Percentiles rank a stretch among this genome's conserved stretches.
Evolutionary conservation across 2,113 vertebrate species (phyloP).

Genomic region (Myiagra hebetior): DNA sequence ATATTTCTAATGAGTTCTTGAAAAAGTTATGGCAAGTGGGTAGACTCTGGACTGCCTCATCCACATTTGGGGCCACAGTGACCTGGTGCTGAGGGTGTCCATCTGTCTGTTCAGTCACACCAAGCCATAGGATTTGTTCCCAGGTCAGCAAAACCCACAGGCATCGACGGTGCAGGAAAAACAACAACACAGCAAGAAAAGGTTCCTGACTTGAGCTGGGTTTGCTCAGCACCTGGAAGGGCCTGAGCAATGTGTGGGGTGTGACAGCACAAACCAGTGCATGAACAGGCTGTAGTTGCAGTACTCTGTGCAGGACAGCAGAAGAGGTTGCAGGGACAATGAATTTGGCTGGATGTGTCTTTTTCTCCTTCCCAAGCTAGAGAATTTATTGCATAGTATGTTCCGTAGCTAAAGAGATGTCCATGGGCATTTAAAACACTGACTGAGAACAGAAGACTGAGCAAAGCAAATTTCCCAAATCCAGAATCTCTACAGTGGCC

Average conservation of each 20-base stretch:
- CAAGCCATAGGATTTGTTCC: not conserved
- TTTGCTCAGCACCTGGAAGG: not conserved
- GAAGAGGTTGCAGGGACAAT: not conserved
- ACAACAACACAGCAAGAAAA: not conserved
- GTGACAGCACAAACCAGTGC: not conserved
- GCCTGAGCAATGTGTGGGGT: not conserved
- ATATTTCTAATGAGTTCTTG: not conserved
- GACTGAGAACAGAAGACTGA: not conserved
- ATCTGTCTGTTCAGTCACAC: not conserved
- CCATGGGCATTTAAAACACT: not conserved
- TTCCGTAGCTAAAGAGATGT: not conserved
- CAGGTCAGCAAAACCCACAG: not conserved
- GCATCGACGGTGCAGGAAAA: not conserved
- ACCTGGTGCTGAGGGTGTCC: not conserved
- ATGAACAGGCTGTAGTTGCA: not conserved
- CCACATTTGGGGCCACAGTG: not conserved
- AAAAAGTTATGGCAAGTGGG: not conserved
- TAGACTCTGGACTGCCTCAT: not conserved
- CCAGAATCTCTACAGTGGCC: not conserved
- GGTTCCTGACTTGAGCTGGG: not conserved
- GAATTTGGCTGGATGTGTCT: not conserved
- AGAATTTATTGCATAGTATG: not conserved
- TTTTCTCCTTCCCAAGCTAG: not conserved
- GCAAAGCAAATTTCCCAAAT: not conserved
- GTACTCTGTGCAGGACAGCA: not conserved